These are phyloP conservation scores for Oreochromis tanganicae DNA, from an alignment of 2,113 vertebrate genomes.

Conservation along the genomic window DNA sequence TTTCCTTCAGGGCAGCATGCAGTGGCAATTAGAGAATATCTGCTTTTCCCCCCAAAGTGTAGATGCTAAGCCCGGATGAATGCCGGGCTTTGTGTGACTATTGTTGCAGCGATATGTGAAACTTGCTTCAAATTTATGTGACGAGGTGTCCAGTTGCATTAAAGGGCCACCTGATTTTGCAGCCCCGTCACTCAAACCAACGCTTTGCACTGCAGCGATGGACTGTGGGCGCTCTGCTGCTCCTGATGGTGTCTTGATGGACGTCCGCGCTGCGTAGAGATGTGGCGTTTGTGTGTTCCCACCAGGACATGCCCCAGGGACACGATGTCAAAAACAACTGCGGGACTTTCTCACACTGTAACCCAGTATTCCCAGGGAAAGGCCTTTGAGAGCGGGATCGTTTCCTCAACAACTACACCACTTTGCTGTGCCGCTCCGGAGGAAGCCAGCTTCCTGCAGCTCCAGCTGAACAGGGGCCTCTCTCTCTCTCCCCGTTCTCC, in stretches of 20 bases:
- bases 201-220: not conserved
- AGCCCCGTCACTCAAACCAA: not conserved
- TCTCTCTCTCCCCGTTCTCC: constrained; percentile 1
- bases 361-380: constrained; percentile 73
- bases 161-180: not conserved
- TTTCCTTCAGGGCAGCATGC: constrained; percentile 36
- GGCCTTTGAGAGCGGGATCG: constrained; percentile 50
- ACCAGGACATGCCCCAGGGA: constrained; percentile 33
- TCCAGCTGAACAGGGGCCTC: constrained; percentile 41
- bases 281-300: constrained; percentile 22
- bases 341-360: constrained; percentile 74
- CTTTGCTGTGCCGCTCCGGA: constrained; percentile 46
- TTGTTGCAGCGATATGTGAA: constrained; percentile 49
- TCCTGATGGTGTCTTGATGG: not conserved
- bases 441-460: constrained; percentile 33
- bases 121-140: constrained; percentile 12
- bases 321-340: constrained; percentile 57
- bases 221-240: not conserved
- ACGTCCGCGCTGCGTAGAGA: not conserved
- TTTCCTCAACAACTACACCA: constrained; percentile 69
- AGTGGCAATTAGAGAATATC: constrained; percentile 31
- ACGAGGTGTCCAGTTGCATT: constrained; percentile 19
- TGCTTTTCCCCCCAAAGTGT: constrained; percentile 26
- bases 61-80: constrained; percentile 32
- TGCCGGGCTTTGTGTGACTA: constrained; percentile 30